Base-by-base conservation (phyloP, 2,888 invertebrate species). In the Aporophyla nigra region DNA sequence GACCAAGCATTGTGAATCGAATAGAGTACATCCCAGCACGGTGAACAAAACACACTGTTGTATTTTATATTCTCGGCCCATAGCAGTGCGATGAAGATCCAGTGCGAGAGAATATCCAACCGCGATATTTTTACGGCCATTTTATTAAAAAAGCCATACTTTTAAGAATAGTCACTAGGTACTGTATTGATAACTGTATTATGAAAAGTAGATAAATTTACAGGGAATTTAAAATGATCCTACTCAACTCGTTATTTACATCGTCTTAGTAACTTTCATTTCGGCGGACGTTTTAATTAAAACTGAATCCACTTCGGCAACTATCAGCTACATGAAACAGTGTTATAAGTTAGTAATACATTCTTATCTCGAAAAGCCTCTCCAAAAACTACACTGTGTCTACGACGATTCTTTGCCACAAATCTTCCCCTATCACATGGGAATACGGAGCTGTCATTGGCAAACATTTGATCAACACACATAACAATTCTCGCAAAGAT, bases 381-480 rank as follows among this genome's bases (percentile, higher is more conserved):
- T 56, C 12, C 7, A 46, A 46, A 27, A 72, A 46, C 1, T n/a
- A 56, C 16, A 56, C 33, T 56, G 56, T 46, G 6, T 40, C 24
- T 21, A 33, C 33, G 40, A 49, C 6, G 24, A 49, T 19, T 43
- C 2, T 53, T 43, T 53, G n/a, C 56, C 33, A 19, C 9, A 9
- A 9, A 9, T 33, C 5, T 43, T 14, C 40, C 27, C 51, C 6
- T 59, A 4, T 27, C 4, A 53, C n/a, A 24, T 19, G 19, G 43
- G 27, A 74, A 43, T 43, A 43, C 6, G 0, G 40, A 40, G 33
- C 27, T 74, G 74, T 74, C 53, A 75, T 40, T 16, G 16, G 1
- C 24, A 76, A 76, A 74, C 21, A 19, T 74, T 62, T 61, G 24
- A 33, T 58, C n/a, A 10, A 54, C 71, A 27, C 14, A 16, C 4